Percentiles rank a stretch among this genome's conserved stretches.
Conservation (phyloP, 1,140 invertebrate genomes). For the Brachystomella parvula region DNA sequence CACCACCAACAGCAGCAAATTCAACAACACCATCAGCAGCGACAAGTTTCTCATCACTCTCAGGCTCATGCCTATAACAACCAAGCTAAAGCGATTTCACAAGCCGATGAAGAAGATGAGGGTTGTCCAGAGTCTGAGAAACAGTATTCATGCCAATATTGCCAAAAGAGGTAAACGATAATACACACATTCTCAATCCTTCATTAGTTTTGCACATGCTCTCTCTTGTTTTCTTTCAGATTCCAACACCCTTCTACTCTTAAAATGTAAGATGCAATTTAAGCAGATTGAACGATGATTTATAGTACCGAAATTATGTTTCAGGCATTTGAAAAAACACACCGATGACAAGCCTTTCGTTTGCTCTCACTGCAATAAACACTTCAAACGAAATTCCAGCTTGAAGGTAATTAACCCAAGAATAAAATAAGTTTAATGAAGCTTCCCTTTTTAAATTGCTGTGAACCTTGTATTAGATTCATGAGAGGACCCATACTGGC, state of each 20-base stretch:
- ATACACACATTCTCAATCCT: not conserved
- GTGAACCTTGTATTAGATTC: not conserved
- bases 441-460: not conserved
- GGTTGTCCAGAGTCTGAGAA: not conserved
- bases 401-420: not conserved
- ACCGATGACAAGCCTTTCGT: conserved; percentile 4
- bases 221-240: not conserved
- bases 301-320: not conserved
- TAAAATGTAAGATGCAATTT: conserved; percentile 1
- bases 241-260: conserved; percentile 1
- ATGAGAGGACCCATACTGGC: not conserved
- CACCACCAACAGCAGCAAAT: not conserved
- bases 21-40: not conserved
- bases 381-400: conserved; percentile 2
- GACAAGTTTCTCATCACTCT: not conserved
- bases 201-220: not conserved
- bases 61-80: not conserved
- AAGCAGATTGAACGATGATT: not conserved
- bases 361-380: not conserved
- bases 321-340: not conserved
- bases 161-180: not conserved
- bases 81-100: not conserved
- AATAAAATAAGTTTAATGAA: not conserved
- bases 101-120: not conserved
- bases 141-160: conserved; percentile 3